These are phyloP conservation scores for Atlantisia rogersi DNA, from an alignment of 2,113 vertebrate species.

Conservation along the genomic window DNA sequence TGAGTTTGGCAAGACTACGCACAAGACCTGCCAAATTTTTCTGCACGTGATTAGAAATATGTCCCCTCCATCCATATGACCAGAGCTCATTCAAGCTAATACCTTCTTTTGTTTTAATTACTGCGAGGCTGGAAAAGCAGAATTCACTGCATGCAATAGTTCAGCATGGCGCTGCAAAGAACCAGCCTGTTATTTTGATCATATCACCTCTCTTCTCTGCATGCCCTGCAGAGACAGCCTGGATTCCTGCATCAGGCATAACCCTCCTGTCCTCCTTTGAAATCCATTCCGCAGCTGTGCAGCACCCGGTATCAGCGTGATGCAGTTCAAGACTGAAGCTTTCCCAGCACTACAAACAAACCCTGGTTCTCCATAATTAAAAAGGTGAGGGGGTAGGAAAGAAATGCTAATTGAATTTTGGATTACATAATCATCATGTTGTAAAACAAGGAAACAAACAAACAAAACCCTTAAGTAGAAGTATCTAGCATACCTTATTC, in stretches of 20 bases:
- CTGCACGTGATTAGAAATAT: neutral
- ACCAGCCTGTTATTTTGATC: neutral
- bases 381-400: neutral
- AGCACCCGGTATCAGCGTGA: rapidly evolving
- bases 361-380: neutral
- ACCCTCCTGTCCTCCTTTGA: neutral
- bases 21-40: neutral
- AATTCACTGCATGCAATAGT: neutral
- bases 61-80: neutral
- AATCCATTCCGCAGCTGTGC: neutral
- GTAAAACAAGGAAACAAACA: neutral
- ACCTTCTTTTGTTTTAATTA: constrained; percentile 17
- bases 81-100: neutral
- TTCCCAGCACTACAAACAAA: neutral
- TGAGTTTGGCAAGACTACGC: neutral
- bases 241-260: neutral
- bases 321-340: neutral
- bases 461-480: neutral
- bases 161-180: constrained; percentile 4
- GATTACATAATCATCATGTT: neutral
- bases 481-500: neutral
- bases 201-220: neutral
- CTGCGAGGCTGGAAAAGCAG: neutral
- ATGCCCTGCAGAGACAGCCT: neutral
- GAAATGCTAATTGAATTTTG: neutral